Conservation (phyloP, 2,797 vertebrate species). For the Rhincodon typus region DNA sequence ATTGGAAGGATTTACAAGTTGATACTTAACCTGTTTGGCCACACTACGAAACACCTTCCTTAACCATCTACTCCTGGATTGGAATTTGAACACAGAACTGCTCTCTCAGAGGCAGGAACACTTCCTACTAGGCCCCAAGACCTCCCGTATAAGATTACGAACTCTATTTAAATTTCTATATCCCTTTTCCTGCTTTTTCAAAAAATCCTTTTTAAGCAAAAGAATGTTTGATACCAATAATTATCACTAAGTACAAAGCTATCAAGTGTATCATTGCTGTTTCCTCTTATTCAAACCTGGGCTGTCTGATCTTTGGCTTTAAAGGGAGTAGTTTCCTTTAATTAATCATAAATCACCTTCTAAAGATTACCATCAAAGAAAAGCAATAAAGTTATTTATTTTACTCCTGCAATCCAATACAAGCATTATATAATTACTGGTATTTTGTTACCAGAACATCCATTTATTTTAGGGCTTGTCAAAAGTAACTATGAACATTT, state of each 20-base stretch:
- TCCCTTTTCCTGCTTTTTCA: not conserved
- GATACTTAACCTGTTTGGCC: no score
- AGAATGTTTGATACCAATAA: conserved; percentile 22
- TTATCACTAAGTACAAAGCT: conserved; percentile 33
- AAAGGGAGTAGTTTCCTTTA: conserved; percentile 35
- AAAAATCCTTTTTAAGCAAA: not conserved
- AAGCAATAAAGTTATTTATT: conserved; percentile 35
- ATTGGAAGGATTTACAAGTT: no score
- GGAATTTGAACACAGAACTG: no score
- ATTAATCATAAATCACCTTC: conserved; percentile 37
- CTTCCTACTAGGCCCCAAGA: no score
- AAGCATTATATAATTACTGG: conserved; percentile 28
- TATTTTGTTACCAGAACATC: conserved; percentile 35
- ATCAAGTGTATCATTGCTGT: conserved; percentile 30
- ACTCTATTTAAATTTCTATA: not conserved
- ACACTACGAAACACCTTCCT: no score
- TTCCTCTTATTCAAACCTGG: conserved; percentile 32
- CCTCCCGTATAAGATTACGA: not conserved
- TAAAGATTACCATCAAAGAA: conserved; percentile 34
- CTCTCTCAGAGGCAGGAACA: no score
- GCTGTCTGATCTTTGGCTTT: conserved; percentile 34
- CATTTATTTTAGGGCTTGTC: conserved; percentile 34
- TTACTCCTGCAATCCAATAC: conserved; percentile 33
- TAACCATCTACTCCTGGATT: no score
- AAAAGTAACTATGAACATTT: not conserved